These are phyloP conservation scores for Zhengitettix transpicula DNA, from an alignment of 2,888 invertebrate genomes.

Conservation along the genomic window DNA sequence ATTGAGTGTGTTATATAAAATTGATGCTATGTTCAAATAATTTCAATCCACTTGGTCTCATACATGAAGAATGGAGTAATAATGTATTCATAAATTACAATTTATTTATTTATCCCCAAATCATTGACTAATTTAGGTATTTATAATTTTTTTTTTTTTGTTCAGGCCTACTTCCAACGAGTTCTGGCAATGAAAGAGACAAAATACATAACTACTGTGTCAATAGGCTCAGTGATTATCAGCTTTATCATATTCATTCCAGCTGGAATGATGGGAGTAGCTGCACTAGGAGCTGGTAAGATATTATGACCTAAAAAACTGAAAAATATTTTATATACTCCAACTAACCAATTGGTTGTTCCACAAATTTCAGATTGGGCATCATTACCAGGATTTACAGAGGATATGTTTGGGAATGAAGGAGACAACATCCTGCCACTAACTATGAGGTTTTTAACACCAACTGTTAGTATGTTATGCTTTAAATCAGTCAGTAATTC, in stretches of 20 bases:
- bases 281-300: slow-evolving; percentile 28
- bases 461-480: slow-evolving; percentile 15
- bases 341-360: no score
- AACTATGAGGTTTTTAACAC: slow-evolving; percentile 38
- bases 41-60: no score
- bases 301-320: no score
- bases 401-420: slow-evolving; percentile 25
- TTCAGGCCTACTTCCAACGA: slow-evolving; percentile 46
- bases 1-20: no score
- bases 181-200: slow-evolving; percentile 40
- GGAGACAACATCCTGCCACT: slow-evolving; percentile 44
- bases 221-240: slow-evolving; percentile 44
- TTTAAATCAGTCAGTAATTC: no score
- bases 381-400: slow-evolving; percentile 21
- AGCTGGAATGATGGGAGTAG: slow-evolving; percentile 45
- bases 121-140: no score
- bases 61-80: no score
- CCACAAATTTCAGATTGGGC: slow-evolving; percentile 34
- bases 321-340: no score
- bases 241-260: slow-evolving; percentile 47
- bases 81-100: no score
- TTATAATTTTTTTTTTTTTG: no score
- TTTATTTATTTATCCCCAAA: no score
- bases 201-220: slow-evolving; percentile 24
- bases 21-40: no score